Base-by-base conservation (phyloP, 2,113 vertebrate genomes). In the Neomonachus schauinslandi region DNA sequence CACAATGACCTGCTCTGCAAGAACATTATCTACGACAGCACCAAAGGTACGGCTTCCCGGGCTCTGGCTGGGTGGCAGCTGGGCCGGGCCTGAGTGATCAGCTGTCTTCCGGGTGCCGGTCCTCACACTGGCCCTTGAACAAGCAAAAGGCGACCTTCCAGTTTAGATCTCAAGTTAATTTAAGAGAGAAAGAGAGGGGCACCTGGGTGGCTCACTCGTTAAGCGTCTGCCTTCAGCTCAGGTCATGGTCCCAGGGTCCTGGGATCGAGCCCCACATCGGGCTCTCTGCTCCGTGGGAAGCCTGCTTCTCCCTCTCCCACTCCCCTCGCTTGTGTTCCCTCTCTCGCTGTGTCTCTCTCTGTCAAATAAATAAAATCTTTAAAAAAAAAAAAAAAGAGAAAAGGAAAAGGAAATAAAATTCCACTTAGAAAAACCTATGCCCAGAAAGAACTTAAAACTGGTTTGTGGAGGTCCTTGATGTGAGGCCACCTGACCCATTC, bases 1-100 rank as follows among this genome's bases (percentile, higher is more conserved):
- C 99, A 99, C 99, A 99, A 99, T 0, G 99, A 99, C 97, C 99
- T 99, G 81, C 99, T 99, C 93, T 99, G 99, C 99, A 99, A 99
- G 98, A 99, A 99, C 98, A 99, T 99, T 98, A 99, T 99, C 98
- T 99, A 99, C 79, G 99, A 99, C 57, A 77, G 97, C 46, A 98
- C 99, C 77, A 99, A 98, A 99, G 99, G 99, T 99, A 91, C 0
- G 95, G 51, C 33, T 13, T 33, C n/a, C 15, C 19, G 1, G 28
- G 24, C 63, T 31, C 46, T 13, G 33, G 36, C 61, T 2, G n/a
- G 53, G 39, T 39, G 2, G 13, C 26, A 3, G 85, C 55, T 18
- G 9, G n/a, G 39, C 69, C 4, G 1, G 0, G 31, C n/a, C 33
- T 1, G 22, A 19, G 3, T 0, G 9, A 2, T 1, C 77, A 3